phyloP scores from a whole-genome alignment of 92 coral and sea anemone species.

The Siderastrea radians region DNA sequence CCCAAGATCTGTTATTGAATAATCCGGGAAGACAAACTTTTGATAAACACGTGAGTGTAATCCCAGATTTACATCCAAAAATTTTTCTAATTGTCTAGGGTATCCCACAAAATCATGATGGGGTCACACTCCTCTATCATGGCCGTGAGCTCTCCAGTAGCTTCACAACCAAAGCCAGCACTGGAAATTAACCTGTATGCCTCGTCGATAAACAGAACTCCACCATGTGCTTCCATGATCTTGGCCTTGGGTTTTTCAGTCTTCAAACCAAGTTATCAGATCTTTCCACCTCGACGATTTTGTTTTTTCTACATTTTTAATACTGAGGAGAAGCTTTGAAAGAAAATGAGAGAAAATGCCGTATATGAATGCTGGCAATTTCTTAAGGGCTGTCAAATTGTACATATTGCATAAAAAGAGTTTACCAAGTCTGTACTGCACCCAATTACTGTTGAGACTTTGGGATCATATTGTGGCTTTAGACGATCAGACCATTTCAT shows the following conservation, averaged over 20 bases:
- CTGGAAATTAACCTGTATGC: slow-evolving; percentile 51
- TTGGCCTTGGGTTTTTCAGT: slow-evolving; percentile 33
- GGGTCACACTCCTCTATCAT: slow-evolving; percentile 56
- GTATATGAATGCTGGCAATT: no score
- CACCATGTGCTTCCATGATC: slow-evolving; percentile 42
- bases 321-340: slow-evolving; percentile 49
- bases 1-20: slow-evolving; percentile 19
- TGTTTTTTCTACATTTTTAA: slow-evolving; percentile 24
- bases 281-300: slow-evolving; percentile 56
- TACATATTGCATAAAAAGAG: no score
- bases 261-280: slow-evolving; percentile 50
- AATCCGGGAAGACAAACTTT: slow-evolving; percentile 38
- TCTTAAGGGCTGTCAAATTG: no score
- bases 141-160: slow-evolving; percentile 57
- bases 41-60: slow-evolving; percentile 34
- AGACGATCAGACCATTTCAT: no score
- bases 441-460: no score
- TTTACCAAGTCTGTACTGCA: no score
- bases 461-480: no score
- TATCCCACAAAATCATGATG: slow-evolving; percentile 63
- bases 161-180: slow-evolving; percentile 36
- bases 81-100: slow-evolving; percentile 15
- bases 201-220: slow-evolving; percentile 58
- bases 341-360: neutral
- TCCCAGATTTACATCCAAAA: slow-evolving; percentile 50